Percentiles rank a stretch among this genome's conserved stretches.
These are phyloP conservation scores for Bursaphelenchus okinawaensis DNA, from an alignment of 2,888 invertebrate species.

Conservation along the genomic window DNA sequence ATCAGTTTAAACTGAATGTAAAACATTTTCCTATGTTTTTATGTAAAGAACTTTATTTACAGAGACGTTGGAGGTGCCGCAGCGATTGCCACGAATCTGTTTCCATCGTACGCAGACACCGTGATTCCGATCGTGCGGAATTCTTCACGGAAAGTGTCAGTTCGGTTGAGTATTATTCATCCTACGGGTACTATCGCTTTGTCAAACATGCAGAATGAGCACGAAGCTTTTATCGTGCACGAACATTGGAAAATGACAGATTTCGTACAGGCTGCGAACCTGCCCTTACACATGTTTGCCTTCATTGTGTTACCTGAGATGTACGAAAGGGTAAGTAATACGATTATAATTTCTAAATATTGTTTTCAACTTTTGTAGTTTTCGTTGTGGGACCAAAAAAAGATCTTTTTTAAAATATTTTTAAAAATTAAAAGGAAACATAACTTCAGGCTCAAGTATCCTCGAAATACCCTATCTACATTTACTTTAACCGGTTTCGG, in stretches of 20 bases:
- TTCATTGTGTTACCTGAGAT: constrained; percentile 28
- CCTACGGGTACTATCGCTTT: constrained; percentile 30
- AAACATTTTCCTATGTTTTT: neutral
- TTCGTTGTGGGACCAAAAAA: no score
- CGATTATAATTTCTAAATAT: neutral
- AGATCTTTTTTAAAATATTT: neutral
- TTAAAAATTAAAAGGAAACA: constrained; percentile 4
- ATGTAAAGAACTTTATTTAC: no score
- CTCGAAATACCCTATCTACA: constrained; percentile 23
- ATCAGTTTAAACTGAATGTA: no score
- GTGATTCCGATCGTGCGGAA: constrained; percentile 31
- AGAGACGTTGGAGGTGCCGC: constrained; percentile 35
- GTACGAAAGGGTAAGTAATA: constrained; percentile 25
- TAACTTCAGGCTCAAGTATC: constrained; percentile 4
- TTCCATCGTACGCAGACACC: constrained; percentile 23
- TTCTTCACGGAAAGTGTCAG: constrained; percentile 21
- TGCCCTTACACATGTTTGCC: constrained; percentile 28
- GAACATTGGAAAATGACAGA: constrained; percentile 27
- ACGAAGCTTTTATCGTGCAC: neutral
- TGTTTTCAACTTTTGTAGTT: neutral
- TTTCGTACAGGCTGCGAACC: constrained; percentile 28
- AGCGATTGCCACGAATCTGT: constrained; percentile 28
- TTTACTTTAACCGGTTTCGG: constrained; percentile 24
- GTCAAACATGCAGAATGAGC: constrained; percentile 31
- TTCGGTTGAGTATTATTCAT: constrained; percentile 29